Base-by-base conservation (phyloP, 1,140 invertebrate species). In the Sarcophaga bullata region DNA sequence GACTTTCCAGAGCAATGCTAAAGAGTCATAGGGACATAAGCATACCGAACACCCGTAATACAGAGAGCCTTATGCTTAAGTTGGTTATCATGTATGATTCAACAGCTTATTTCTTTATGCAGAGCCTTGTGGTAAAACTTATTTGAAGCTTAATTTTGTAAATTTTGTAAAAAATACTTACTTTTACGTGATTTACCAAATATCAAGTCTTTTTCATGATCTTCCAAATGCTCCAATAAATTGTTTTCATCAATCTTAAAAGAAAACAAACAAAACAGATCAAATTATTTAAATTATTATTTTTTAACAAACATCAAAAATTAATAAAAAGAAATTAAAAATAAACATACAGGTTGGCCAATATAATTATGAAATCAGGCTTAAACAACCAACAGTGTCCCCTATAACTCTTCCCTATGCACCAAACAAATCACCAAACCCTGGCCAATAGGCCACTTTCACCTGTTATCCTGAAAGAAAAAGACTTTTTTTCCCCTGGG, bases 161-260 rank as follows among this genome's bases (percentile, higher is more conserved):
- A 10, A n/a, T n/a, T n/a, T n/a, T n/a, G n/a, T n/a, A n/a, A n/a
- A 15, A 46, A 6, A 25, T 25, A 85, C 85, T 86, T 85, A 87
- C 86, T 84, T 82, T 84, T 83, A 75, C 83, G 81, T 47, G 73
- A 75, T 48, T 86, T 85, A 84, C 88, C 88, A 84, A 90, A 90
- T 84, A 90, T 86, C 84, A 90, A 81, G 19, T 86, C 84, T n/a
- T 85, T 84, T 84, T 90, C 88, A 73, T 90, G 88, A 8, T 85
- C 86, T 82, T 84, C 84, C 85, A 90, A 85, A 82, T 89, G 86
- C 73, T 85, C 80, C 80, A 87, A 81, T 46, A 90, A 81, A 13
- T 85, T 84, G 81, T 86, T 86, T 87, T 88, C 88, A 81, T 90
- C 86, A 85, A 90, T 86, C 88, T 90, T 86, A 81, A 86, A 83